Base-by-base conservation (phyloP, 2,113 vertebrate species). In the Panurus biarmicus region DNA sequence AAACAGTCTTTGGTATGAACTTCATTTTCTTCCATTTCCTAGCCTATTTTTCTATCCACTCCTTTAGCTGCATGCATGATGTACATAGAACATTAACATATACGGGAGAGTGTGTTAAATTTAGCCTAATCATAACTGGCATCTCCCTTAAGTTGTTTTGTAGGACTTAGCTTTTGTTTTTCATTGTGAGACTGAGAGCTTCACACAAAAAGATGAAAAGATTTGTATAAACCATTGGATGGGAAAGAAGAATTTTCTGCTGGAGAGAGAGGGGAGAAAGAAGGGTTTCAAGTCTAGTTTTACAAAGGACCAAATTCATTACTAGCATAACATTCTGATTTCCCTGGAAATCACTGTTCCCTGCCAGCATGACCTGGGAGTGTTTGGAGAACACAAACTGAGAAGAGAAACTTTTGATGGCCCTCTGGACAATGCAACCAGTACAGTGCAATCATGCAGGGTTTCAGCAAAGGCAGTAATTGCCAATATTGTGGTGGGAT, bases 141-240 rank as follows among this genome's bases (percentile, higher is more conserved):
- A 50, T 58, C 25, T 80, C 24, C 56, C 69, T 87, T 86, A 73
- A 28, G 81, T 85, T 90, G 61, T 61, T 96, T 85, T 94, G 64
- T 89, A 33, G 64, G 69, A 94, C 87, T 95, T 92, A 95, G 71
- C 78, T 85, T 96, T 53, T 90, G 70, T 38, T 95, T 45, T 84
- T 93, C 47, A 64, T 44, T 9, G 24, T 66, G 57, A 91, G 57
- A 75, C 61, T 75, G 51, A 87, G 71, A 94, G 54, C 67, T 50
- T 79, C 56, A 61, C 76, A 81, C 26, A 89, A 86, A 50, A 69
- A 65, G 24, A 75, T 75, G 47, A 69, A 77, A 47, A 79, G 38
- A 60, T 56, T 72, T 47, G 45, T 50, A 40, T 65, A 48, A 77
- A 53, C 72, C 42, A 47, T 5, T 74, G 29, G 23, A 71, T 28